Base-by-base conservation (phyloP, 2,888 invertebrate species). In the Terebella lapidaria region DNA sequence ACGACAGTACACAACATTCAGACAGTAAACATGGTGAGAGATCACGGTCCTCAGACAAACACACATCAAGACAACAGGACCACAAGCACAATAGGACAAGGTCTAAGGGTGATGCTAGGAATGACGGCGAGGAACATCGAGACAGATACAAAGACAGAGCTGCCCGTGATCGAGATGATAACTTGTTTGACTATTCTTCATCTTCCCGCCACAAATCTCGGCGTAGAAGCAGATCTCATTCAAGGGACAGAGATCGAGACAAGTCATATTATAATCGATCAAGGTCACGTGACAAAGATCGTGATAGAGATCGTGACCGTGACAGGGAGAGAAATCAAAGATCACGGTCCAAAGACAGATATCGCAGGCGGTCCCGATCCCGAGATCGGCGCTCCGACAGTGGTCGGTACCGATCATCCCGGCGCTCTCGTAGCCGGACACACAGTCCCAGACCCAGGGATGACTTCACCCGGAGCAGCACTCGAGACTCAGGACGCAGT, bases 321-420 rank as follows among this genome's bases (percentile, higher is more conserved):
- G 47, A 53, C 28, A 53, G 22, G 53, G 53, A 49, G 5, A 10
- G 49, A 49, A 24, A 27, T 28, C n/a, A 28, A 26, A 28, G 26
- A 24, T 56, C 56, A 22, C 28, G 26, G 24, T 26, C 46, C 54
- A 63, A 56, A 63, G 68, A 64, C 61, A n/a, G n/a, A 65, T 63
- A 51, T 55, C 47, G 57, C 67, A 63, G 54, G 64, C 59, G 47
- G 56, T 58, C 56, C n/a, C 35, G 54, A 55, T 58, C 56, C 30
- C 49, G 29, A 25, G 61, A 57, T n/a, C 29, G 59, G 22, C 45
- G 56, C 18, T 49, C 49, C 5, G 49, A 49, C 49, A 5, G 18
- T 22, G 22, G 49, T 49, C n/a, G 22, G n/a, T 22, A 22, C 24
- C 5, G 18, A 5, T 5, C n/a, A 22, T 10, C 10, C 10, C 49